phyloP scores from a whole-genome alignment of 2,888 invertebrate genomes.

The Orgyia antiqua region DNA sequence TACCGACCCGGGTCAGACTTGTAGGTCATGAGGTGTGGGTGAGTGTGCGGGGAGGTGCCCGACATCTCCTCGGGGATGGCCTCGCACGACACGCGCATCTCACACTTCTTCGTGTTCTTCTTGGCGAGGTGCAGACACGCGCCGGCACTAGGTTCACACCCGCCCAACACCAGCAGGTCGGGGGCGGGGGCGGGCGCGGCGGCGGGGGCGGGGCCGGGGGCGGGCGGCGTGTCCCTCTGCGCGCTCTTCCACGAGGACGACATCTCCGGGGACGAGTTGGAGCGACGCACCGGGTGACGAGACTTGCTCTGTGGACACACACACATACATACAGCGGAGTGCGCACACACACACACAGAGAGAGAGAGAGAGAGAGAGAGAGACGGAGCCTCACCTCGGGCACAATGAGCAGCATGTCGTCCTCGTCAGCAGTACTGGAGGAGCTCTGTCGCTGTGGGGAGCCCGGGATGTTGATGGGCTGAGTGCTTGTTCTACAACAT shows the following conservation, averaged over 20 bases:
- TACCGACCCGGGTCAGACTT: slow-evolving; percentile 62
- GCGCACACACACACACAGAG: too few species aligned
- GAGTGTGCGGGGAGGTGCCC: slow-evolving; percentile 72
- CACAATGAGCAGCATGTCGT: slow-evolving; percentile 65
- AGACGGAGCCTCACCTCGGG: slow-evolving; percentile 47
- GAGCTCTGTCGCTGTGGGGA: slow-evolving; percentile 69
- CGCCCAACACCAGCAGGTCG: slow-evolving; percentile 52
- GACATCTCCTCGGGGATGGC: slow-evolving; percentile 94
- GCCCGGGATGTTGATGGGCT: slow-evolving; percentile 82
- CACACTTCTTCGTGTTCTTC: slow-evolving; percentile 85
- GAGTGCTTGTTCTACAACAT: slow-evolving; percentile 69
- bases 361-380: too few species aligned
- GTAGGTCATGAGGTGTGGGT: slow-evolving; percentile 54
- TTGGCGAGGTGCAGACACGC: slow-evolving; percentile 65
- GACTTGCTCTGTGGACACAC: slow-evolving; percentile 65
- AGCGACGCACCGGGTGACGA: slow-evolving; percentile 90
- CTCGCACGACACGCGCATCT: slow-evolving; percentile 91
- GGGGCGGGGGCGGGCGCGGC: slow-evolving; percentile 25
- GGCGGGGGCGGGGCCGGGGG: slow-evolving; percentile 7
- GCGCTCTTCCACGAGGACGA: slow-evolving; percentile 86
- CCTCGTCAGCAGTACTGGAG: slow-evolving; percentile 61
- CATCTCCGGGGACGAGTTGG: slow-evolving; percentile 96
- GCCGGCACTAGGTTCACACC: slow-evolving; percentile 38
- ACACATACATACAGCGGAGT: too few species aligned
- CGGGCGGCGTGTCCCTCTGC: slow-evolving; percentile 9